A percentile compares a stretch with the other conserved stretches of the same genome.
Conservation (phyloP, 2,113 vertebrate species). For the Fregata magnificens region DNA sequence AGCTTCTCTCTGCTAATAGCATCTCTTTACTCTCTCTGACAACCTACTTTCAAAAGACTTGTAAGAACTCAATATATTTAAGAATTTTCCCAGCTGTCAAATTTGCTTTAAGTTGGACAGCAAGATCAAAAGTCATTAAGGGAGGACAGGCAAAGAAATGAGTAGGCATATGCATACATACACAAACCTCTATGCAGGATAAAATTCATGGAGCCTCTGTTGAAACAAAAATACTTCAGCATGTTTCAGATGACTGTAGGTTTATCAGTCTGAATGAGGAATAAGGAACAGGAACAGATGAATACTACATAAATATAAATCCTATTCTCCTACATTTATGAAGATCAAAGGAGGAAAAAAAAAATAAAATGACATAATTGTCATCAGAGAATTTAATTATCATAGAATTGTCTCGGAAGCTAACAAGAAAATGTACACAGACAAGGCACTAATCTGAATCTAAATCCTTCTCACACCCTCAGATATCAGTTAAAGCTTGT, state of each 20-base stretch:
- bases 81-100: constrained; percentile 46
- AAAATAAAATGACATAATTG: background rate
- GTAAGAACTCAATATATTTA: background rate
- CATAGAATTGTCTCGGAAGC: background rate
- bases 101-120: constrained; percentile 40
- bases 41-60: constrained; percentile 34
- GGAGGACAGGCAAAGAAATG: background rate
- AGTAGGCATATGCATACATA: background rate
- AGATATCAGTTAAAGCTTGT: background rate
- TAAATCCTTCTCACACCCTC: background rate
- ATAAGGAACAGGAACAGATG: background rate
- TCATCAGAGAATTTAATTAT: constrained; percentile 6
- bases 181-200: background rate
- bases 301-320: constrained; percentile 30
- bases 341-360: constrained; percentile 23
- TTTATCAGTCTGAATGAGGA: background rate
- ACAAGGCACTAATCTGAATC: background rate
- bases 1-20: constrained; percentile 34
- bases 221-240: background rate
- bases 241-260: background rate
- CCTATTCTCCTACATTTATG: background rate
- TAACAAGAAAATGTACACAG: background rate
- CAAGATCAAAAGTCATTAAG: constrained; percentile 51
- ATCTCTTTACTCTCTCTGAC: constrained; percentile 40
- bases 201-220: background rate